Conservation (phyloP, 1,140 invertebrate genomes). For the Calosoma granatense region DNA sequence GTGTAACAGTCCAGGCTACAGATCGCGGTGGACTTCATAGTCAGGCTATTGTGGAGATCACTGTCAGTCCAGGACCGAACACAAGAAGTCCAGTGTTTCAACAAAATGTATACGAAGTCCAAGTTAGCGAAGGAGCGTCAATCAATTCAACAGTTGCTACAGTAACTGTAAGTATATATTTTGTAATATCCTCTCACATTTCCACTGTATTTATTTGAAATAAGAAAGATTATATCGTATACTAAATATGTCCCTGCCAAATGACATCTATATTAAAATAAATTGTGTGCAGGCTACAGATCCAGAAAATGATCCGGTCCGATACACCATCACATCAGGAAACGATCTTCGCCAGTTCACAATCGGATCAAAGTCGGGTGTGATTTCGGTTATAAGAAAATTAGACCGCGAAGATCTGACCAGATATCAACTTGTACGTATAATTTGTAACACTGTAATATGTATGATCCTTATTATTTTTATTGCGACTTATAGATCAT, state of each 20-base stretch:
- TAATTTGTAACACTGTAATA: constrained; percentile 12
- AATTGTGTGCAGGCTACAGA: constrained; percentile 54
- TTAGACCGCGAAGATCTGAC: constrained; percentile 79
- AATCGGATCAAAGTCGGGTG: constrained; percentile 69
- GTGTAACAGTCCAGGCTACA: constrained; percentile 72
- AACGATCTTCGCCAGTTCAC: constrained; percentile 78
- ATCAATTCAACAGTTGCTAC: constrained; percentile 74
- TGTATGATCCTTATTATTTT: constrained; percentile 11
- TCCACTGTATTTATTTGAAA: too few species aligned
- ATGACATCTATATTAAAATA: not conserved
- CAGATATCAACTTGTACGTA: constrained; percentile 66
- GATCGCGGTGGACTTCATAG: constrained; percentile 58
- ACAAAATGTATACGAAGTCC: constrained; percentile 69
- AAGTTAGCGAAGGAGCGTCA: constrained; percentile 77
- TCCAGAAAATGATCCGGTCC: constrained; percentile 78
- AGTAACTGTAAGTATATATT: constrained; percentile 41
- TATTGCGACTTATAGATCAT: constrained; percentile 60
- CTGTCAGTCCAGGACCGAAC: constrained; percentile 72
- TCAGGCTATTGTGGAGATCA: constrained; percentile 76
- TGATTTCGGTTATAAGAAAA: constrained; percentile 71
- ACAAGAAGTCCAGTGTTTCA: constrained; percentile 72
- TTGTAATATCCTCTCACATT: too few species aligned
- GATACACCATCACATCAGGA: constrained; percentile 74
- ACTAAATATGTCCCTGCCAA: too few species aligned
- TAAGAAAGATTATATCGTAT: too few species aligned